Conservation (phyloP, 2,888 invertebrate genomes). For the Pegoplata infirma region DNA sequence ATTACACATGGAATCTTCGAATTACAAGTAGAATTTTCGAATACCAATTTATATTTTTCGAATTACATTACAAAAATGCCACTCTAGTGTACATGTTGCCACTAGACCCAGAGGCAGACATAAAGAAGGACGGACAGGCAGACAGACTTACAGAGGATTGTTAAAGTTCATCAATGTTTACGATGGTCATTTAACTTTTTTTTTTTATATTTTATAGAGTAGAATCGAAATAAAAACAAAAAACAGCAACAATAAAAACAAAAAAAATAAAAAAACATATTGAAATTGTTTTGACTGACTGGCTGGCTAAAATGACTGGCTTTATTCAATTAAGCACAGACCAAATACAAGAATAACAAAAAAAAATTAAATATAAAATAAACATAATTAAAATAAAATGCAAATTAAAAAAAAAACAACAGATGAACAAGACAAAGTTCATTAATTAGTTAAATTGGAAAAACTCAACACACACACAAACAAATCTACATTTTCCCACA, state of each 20-base stretch:
- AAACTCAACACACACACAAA: neutral
- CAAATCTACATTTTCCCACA: neutral
- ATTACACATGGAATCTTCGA: no score
- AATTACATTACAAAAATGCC: no score
- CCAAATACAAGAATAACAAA: constrained; percentile 23
- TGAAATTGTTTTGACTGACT: constrained; percentile 17
- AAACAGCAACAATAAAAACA: constrained; percentile 14
- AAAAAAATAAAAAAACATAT: constrained; percentile 31
- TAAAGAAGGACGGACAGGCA: neutral
- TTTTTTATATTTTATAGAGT: constrained; percentile 5
- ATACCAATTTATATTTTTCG: no score
- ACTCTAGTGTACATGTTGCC: neutral
- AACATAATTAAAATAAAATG: constrained; percentile 26
- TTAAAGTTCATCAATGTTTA: constrained; percentile 30
- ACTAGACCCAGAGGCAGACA: neutral
- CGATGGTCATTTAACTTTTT: constrained; percentile 37
- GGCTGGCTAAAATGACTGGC: constrained; percentile 21
- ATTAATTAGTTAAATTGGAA: constrained; percentile 53
- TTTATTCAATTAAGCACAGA: constrained; percentile 52
- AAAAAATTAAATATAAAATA: no score
- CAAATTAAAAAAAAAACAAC: constrained; percentile 17
- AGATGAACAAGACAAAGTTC: constrained; percentile 22
- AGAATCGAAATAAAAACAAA: constrained; percentile 5
- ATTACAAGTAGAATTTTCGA: no score
- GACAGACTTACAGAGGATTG: neutral